Percentiles rank a stretch among this genome's conserved stretches.
These are phyloP conservation scores for Corticium candelabrum DNA, from an alignment of 37 sponge, comb jelly and placozoan genomes.

Conservation along the genomic window DNA sequence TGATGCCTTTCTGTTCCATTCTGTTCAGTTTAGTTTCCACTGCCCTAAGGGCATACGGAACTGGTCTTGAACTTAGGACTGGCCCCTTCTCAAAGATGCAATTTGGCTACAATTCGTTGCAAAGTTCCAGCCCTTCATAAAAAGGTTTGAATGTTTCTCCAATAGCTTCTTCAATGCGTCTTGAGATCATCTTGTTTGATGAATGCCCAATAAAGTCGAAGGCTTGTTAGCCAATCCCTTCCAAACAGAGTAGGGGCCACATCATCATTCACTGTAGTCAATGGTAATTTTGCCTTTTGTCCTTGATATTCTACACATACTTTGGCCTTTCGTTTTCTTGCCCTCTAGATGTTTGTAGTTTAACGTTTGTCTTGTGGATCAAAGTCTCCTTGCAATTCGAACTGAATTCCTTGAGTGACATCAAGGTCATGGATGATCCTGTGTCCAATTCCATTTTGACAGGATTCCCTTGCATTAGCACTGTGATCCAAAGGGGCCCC, in stretches of 20 bases:
- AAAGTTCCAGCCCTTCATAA: too few species aligned
- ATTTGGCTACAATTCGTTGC: too few species aligned
- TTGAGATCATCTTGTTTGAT: neutral
- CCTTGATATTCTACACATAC: too few species aligned
- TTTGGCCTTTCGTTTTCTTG: neutral
- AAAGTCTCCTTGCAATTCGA: neutral
- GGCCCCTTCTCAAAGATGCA: too few species aligned
- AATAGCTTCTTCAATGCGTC: too few species aligned
- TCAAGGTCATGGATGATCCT: neutral
- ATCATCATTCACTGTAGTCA: too few species aligned
- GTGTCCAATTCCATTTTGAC: neutral
- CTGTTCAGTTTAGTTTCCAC: constrained; percentile 26
- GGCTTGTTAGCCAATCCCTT: neutral
- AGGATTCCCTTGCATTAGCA: too few species aligned
- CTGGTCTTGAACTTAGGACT: too few species aligned
- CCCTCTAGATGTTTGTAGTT: neutral
- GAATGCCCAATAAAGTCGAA: neutral
- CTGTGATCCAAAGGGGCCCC: too few species aligned
- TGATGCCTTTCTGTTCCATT: constrained; percentile 12
- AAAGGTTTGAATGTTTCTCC: too few species aligned
- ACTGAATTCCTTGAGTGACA: neutral
- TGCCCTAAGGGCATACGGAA: constrained; percentile 21
- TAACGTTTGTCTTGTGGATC: neutral
- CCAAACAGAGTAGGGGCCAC: neutral
- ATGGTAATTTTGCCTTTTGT: too few species aligned